phyloP scores from a whole-genome alignment of 1,140 invertebrate species.

The Drosophila mayri region DNA sequence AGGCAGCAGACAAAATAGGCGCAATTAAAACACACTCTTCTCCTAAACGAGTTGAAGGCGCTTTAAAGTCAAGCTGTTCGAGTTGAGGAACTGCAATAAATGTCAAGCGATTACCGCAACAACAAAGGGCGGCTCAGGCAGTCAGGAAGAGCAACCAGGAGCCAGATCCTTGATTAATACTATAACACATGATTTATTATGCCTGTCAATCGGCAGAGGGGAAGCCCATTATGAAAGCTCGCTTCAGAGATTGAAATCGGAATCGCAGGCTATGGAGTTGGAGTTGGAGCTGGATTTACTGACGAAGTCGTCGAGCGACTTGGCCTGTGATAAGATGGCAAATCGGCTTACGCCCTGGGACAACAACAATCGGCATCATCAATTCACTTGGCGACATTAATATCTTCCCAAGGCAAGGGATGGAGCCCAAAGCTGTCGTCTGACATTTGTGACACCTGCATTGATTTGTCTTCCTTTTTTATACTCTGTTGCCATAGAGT shows the following conservation, averaged over 20 bases:
- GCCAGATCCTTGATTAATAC: conserved; percentile 75
- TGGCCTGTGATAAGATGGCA: conserved; percentile 78
- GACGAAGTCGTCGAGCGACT: conserved; percentile 16
- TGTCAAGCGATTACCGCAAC: conserved; percentile 75
- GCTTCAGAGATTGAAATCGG: conserved; percentile 68
- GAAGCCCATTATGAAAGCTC: conserved; percentile 79
- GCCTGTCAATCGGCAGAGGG: conserved; percentile 72
- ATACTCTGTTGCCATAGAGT: conserved; percentile 7
- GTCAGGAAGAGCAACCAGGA: conserved; percentile 42
- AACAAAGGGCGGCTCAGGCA: conserved; percentile 44
- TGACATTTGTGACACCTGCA: conserved; percentile 83
- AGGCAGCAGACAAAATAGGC: conserved; percentile 39
- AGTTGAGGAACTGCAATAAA: conserved; percentile 69
- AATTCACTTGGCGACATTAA: conserved; percentile 83
- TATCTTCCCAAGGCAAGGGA: conserved; percentile 57
- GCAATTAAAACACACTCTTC: conserved; percentile 63
- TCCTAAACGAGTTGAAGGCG: conserved; percentile 40
- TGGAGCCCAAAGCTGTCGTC: conserved; percentile 70
- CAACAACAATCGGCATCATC: conserved; percentile 79
- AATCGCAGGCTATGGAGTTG: conserved; percentile 18
- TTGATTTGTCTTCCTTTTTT: conserved; percentile 79
- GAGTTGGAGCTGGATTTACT: conserved; percentile 30
- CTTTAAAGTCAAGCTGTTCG: conserved; percentile 42
- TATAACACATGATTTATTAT: conserved; percentile 83
- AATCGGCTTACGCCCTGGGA: conserved; percentile 74